phyloP scores from a whole-genome alignment of 2,888 invertebrate species.

The Eupithecia exiguata region DNA sequence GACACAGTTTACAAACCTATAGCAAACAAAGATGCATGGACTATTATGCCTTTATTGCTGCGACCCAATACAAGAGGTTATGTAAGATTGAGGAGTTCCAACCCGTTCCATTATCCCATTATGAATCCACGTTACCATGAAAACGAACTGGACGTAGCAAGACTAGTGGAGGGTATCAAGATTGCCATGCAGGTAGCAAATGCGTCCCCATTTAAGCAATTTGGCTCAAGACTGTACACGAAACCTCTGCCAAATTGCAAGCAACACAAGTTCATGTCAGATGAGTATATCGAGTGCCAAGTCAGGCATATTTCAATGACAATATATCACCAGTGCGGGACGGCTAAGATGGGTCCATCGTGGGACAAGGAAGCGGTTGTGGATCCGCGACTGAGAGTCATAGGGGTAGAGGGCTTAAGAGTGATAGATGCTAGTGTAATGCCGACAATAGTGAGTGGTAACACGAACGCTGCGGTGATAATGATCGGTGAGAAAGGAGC shows the following conservation, averaged over 20 bases:
- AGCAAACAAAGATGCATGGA: constrained; percentile 91
- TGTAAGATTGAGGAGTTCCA: constrained; percentile 88
- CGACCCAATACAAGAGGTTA: constrained; percentile 91
- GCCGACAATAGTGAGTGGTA: constrained; percentile 94
- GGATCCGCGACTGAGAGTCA: constrained; percentile 89
- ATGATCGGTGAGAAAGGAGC: constrained; percentile 96
- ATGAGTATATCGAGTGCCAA: constrained; percentile 94
- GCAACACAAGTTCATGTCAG: constrained; percentile 88
- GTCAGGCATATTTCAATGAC: constrained; percentile 94
- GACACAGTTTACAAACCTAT: constrained; percentile 92
- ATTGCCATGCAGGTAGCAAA: constrained; percentile 89
- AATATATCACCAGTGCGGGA: constrained; percentile 94
- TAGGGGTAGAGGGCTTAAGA: constrained; percentile 90
- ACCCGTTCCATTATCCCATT: constrained; percentile 93
- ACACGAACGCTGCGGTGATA: constrained; percentile 95
- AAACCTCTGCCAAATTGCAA: constrained; percentile 91
- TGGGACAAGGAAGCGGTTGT: constrained; percentile 92
- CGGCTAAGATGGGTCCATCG: constrained; percentile 93
- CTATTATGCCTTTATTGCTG: constrained; percentile 92
- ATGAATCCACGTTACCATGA: constrained; percentile 97
- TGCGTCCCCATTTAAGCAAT: constrained; percentile 90
- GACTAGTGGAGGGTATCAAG: constrained; percentile 93
- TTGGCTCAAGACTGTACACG: constrained; percentile 89
- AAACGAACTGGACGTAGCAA: constrained; percentile 89
- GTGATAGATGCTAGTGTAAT: constrained; percentile 95